A percentile compares a stretch with the other conserved stretches of the same genome.
Conservation (phyloP, 1,140 invertebrate genomes). For the Drosophila biarmipes region DNA sequence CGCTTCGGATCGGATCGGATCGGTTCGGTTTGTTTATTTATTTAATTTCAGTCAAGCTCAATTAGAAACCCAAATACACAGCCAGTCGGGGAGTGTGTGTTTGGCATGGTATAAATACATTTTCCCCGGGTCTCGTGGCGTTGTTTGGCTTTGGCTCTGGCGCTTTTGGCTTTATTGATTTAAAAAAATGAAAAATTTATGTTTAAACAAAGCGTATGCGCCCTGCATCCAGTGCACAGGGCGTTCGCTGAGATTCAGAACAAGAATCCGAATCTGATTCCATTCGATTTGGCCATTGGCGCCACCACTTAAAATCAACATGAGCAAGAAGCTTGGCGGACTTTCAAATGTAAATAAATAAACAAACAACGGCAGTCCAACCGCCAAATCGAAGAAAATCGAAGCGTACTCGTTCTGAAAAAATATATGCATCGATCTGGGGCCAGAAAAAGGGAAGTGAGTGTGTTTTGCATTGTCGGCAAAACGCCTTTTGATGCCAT, state of each 20-base stretch:
- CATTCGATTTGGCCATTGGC: slow-evolving; percentile 60
- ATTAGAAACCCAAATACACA: slow-evolving; percentile 68
- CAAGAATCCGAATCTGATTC: slow-evolving; percentile 3
- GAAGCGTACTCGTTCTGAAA: slow-evolving; percentile 50
- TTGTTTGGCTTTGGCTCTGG: slow-evolving; percentile 57
- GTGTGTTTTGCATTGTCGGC: slow-evolving; percentile 58
- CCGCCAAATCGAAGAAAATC: slow-evolving; percentile 40
- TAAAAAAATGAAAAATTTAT: slow-evolving; percentile 84
- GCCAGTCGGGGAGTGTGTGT: slow-evolving; percentile 3
- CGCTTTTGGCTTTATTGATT: slow-evolving; percentile 81
- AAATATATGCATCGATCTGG: background rate
- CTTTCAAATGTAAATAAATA: slow-evolving; percentile 78
- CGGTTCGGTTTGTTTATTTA: slow-evolving; percentile 68
- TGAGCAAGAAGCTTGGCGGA: slow-evolving; percentile 73
- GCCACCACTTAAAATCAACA: slow-evolving; percentile 82
- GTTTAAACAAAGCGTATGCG: slow-evolving; percentile 70
- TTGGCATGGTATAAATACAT: slow-evolving; percentile 37
- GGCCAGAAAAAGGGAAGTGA: background rate
- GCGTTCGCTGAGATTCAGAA: background rate
- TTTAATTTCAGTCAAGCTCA: slow-evolving; percentile 81
- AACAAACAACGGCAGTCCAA: slow-evolving; percentile 53
- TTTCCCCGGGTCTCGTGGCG: slow-evolving; percentile 65
- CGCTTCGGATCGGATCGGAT: slow-evolving; percentile 14
- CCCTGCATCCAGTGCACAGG: slow-evolving; percentile 45
- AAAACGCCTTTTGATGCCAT: slow-evolving; percentile 59